A percentile compares a stretch with the other conserved stretches of the same genome.
Evolutionary conservation across 64 coral and sea anemone species (phyloP).

Genomic region (Orbicella faveolata): DNA sequence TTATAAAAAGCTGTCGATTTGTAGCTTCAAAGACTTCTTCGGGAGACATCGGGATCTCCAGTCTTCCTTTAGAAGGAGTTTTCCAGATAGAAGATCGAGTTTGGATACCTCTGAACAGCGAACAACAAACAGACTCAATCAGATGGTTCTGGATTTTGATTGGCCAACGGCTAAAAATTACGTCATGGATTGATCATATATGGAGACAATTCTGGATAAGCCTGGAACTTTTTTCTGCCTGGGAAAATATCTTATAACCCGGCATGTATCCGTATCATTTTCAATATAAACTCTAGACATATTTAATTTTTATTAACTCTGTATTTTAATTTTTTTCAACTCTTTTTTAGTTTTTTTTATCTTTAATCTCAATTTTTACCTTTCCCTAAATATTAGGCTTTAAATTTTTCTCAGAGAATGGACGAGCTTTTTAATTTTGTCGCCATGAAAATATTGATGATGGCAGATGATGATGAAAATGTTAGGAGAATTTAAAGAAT

Average conservation of each 20-base stretch:
- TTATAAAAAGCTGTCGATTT: not conserved
- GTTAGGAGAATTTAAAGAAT: no score
- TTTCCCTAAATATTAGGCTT: no score
- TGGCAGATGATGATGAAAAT: no score
- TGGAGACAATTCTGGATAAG: slow-evolving; percentile 25
- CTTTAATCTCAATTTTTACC: no score
- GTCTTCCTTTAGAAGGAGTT: not conserved
- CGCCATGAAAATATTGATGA: no score
- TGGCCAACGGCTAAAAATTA: slow-evolving; percentile 7
- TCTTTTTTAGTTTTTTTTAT: no score
- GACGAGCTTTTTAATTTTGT: no score
- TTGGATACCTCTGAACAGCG: not conserved
- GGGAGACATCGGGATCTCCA: not conserved
- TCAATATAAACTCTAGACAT: no score
- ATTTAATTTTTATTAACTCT: no score
- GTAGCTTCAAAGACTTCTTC: not conserved
- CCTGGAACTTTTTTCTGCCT: no score
- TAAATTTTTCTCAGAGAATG: no score
- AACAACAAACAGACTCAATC: slow-evolving; percentile 63
- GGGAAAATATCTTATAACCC: not conserved
- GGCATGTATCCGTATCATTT: not conserved
- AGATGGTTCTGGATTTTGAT: slow-evolving; percentile 24
- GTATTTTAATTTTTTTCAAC: no score
- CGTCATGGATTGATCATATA: slow-evolving; percentile 36
- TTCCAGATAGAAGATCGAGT: slow-evolving; percentile 7